These are phyloP conservation scores for Chauna torquata DNA, from an alignment of 2,113 vertebrate genomes.

Conservation along the genomic window DNA sequence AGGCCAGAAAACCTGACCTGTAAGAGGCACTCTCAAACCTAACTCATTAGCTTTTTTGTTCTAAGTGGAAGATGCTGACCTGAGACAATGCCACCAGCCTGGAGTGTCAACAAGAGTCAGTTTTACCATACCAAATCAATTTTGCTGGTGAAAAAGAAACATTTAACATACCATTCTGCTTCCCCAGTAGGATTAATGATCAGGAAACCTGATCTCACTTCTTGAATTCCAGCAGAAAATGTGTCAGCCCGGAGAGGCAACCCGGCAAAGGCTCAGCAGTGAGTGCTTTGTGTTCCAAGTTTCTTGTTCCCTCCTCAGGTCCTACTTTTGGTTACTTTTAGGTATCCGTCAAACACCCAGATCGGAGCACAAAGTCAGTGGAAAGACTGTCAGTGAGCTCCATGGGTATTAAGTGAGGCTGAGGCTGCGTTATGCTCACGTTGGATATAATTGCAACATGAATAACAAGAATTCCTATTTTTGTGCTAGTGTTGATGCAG, in stretches of 20 bases:
- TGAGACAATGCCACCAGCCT: background rate
- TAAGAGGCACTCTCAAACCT: background rate
- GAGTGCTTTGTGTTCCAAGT: background rate
- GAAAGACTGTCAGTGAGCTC: background rate
- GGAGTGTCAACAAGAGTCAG: background rate
- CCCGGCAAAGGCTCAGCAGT: background rate
- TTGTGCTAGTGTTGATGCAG: background rate
- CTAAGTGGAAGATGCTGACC: background rate
- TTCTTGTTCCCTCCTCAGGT: background rate
- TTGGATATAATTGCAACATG: background rate
- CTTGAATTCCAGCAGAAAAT: background rate
- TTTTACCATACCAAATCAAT: background rate
- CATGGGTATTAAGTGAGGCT: background rate
- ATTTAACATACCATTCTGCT: background rate
- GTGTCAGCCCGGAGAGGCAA: background rate
- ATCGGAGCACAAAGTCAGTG: background rate
- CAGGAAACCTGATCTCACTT: background rate
- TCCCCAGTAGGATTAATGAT: background rate
- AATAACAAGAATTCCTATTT: background rate
- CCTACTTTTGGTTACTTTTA: background rate
- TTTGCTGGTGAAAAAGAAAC: background rate
- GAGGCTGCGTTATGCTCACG: background rate
- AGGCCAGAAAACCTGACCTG: background rate
- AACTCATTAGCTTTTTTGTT: background rate
- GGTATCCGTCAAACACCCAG: background rate